These are phyloP conservation scores for Myopa tessellatipennis DNA, from an alignment of 2,888 invertebrate genomes.

Conservation along the genomic window DNA sequence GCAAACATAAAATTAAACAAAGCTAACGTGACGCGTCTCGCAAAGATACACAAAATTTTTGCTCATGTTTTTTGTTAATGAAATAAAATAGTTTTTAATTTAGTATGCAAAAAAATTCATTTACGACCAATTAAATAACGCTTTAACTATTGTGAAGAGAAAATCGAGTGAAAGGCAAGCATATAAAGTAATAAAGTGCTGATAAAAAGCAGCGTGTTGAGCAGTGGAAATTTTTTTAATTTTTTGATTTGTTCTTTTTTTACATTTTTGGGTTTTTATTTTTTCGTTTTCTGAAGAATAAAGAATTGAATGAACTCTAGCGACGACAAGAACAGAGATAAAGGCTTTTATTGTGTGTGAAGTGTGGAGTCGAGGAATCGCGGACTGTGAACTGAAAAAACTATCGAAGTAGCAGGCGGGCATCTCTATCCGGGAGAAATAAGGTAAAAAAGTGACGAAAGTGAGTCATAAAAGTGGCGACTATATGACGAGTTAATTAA, in stretches of 20 bases:
- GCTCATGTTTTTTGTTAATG: slow-evolving; percentile 42
- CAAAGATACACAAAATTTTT: slow-evolving; percentile 47
- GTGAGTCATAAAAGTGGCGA: slow-evolving; percentile 43
- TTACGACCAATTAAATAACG: background rate
- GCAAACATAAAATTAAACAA: slow-evolving; percentile 29
- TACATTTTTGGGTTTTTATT: slow-evolving; percentile 24
- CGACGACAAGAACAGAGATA: slow-evolving; percentile 32
- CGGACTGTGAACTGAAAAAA: slow-evolving; percentile 15
- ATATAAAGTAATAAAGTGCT: slow-evolving; percentile 40
- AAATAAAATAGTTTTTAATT: slow-evolving; percentile 26
- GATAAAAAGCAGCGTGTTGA: slow-evolving; percentile 17
- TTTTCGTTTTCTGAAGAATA: slow-evolving; percentile 15
- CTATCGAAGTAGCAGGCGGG: background rate
- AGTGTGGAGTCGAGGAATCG: slow-evolving; percentile 21
- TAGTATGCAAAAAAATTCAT: slow-evolving; percentile 17
- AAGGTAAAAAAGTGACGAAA: slow-evolving; percentile 45
- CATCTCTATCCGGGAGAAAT: slow-evolving; percentile 20
- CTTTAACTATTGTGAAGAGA: slow-evolving; percentile 51
- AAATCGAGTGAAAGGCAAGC: slow-evolving; percentile 53
- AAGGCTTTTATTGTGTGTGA: slow-evolving; percentile 39
- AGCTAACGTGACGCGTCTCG: slow-evolving; percentile 44
- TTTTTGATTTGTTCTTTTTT: slow-evolving; percentile 32
- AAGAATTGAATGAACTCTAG: slow-evolving; percentile 37
- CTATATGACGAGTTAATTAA: slow-evolving; percentile 43
- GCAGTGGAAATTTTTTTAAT: slow-evolving; percentile 29